phyloP scores from a whole-genome alignment of 2,888 invertebrate genomes.

The Caenorhabditis panamensis region DNA sequence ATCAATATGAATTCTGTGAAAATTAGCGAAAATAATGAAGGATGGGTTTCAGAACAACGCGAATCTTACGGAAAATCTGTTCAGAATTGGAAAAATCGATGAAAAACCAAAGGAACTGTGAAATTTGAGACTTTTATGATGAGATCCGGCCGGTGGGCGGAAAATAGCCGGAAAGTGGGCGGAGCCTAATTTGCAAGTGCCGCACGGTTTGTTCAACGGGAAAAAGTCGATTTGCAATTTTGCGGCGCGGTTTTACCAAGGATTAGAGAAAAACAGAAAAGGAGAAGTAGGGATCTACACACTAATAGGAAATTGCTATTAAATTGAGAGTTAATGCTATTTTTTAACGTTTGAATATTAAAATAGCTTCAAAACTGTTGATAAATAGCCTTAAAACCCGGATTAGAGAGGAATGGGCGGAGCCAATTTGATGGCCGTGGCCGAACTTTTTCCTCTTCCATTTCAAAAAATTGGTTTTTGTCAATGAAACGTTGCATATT shows the following conservation, averaged over 20 bases:
- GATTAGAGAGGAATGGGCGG: no score
- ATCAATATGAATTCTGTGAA: not conserved
- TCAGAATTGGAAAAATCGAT: not conserved
- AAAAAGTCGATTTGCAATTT: not conserved
- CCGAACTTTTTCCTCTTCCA: no score
- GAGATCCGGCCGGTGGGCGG: not conserved
- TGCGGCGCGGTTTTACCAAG: not conserved
- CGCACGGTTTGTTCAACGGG: conserved; percentile 23
- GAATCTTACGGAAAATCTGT: not conserved
- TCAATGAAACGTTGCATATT: not conserved
- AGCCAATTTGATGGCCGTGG: no score
- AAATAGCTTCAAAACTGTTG: no score
- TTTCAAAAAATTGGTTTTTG: no score
- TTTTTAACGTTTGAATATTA: no score
- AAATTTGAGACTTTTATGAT: conserved; percentile 12
- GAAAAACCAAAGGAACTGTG: not conserved
- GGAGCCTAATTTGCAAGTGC: conserved; percentile 31
- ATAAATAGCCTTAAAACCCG: no score
- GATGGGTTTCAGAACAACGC: not conserved
- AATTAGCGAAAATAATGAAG: not conserved
- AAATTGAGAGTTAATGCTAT: no score
- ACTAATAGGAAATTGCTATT: no score
- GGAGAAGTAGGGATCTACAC: no score
- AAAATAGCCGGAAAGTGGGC: conserved; percentile 13
- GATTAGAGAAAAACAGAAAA: no score